Base-by-base conservation (phyloP, 2,888 invertebrate genomes). In the Himalopsyche japonica region DNA sequence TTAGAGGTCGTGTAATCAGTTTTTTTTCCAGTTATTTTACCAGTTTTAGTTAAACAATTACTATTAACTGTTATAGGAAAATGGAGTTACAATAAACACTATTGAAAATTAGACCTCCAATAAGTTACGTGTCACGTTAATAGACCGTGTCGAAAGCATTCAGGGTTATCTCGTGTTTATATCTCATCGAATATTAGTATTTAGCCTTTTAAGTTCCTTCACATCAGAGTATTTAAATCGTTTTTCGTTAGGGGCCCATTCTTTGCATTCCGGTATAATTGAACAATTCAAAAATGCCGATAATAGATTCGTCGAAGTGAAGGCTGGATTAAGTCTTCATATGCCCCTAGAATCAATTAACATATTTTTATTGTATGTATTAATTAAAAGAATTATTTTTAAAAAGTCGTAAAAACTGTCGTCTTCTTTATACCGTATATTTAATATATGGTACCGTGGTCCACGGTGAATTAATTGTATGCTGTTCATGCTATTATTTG, bases 141-240 rank as follows among this genome's bases (percentile, higher is more conserved):
- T 86, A 86, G 86, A 86, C 85, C 86, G 85, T 84, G 70, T 85
- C 86, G 37, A 81, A 85, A 48, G 80, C 82, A 70, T 83, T 85
- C 84, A 86, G 80, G 86, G 86, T 79, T 84, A 80, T 43, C 47
- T 32, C 30, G 27, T 79, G 27, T 79, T 48, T 48, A 24, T 15
- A 47, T 77, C 20, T 77, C 37, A 77, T 34, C 43, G 77, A 43
- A 77, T 27, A 34, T 32, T 24, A 32, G 27, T 77, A 18, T 27
- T 64, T 24, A 70, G 70, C 70, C 70, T 70, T 70, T 70, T 27
- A 70, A 70, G 70, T 70, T 70, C 70, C 27, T 70, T 70, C 70
- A 70, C 70, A 30, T 27, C 70, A 70, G 70, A 2, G 70, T 27
- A 15, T 70, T 7, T n/a, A 70, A 70, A 70, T 12, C 27, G 27